Percentiles rank a stretch among this genome's conserved stretches.
phyloP scores from a whole-genome alignment of 2,888 invertebrate genomes.

The Lampropteryx suffumata region DNA sequence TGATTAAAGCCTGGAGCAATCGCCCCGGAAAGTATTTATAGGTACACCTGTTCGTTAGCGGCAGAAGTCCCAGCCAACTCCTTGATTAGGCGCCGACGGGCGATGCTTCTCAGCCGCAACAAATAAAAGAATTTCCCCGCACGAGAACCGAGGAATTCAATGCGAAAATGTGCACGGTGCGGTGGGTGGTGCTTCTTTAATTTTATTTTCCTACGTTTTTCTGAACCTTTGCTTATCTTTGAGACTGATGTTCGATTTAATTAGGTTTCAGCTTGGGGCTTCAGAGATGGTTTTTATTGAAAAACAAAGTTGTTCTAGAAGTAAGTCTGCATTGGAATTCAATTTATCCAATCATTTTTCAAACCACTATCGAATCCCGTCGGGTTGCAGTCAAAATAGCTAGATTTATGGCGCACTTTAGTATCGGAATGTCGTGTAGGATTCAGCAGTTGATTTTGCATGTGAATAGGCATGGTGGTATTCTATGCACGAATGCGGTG shows the following conservation, averaged over 20 bases:
- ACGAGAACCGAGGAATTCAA: conserved; percentile 64
- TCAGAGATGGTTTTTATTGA: too few relatives aligned
- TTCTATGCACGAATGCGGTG: conserved; percentile 71
- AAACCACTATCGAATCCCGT: conserved; percentile 36
- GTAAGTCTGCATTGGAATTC: not conserved
- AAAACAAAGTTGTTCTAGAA: too few relatives aligned
- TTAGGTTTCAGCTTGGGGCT: not conserved
- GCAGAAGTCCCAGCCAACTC: conserved; percentile 77
- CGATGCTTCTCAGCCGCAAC: conserved; percentile 73
- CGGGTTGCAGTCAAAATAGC: conserved; percentile 38
- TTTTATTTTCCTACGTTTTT: conserved; percentile 29
- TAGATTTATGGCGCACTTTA: conserved; percentile 53
- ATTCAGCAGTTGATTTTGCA: conserved; percentile 69
- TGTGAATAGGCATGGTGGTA: conserved; percentile 63
- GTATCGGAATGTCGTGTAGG: conserved; percentile 51
- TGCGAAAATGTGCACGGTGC: conserved; percentile 42
- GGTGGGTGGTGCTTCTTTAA: conserved; percentile 19
- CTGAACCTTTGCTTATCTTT: conserved; percentile 12
- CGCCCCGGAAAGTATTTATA: conserved; percentile 81
- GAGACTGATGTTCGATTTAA: conserved; percentile 2
- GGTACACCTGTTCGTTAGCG: conserved; percentile 82
- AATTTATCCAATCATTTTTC: conserved; percentile 36
- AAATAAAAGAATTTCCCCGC: conserved; percentile 74
- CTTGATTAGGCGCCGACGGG: conserved; percentile 81
- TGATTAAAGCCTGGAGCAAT: conserved; percentile 83